phyloP scores from a whole-genome alignment of 2,888 invertebrate genomes.

The Pardosa pseudoannulata region DNA sequence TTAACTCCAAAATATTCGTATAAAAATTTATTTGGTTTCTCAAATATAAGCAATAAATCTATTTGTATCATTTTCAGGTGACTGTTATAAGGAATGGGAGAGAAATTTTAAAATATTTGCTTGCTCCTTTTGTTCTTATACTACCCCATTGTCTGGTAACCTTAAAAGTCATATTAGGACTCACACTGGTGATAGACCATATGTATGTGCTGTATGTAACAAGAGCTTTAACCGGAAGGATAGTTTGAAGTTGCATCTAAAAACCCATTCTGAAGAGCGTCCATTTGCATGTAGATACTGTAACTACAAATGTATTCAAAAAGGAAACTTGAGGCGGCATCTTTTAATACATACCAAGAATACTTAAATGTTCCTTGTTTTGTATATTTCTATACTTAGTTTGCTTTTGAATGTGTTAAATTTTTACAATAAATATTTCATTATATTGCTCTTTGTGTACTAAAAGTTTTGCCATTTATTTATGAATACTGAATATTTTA shows the following conservation, averaged over 20 bases:
- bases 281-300: background rate
- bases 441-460: no score
- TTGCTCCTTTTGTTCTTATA: background rate
- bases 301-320: background rate
- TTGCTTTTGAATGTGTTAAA: no score
- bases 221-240: background rate
- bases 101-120: background rate
- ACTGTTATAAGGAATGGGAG: background rate
- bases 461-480: no score
- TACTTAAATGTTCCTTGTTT: no score
- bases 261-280: conserved; percentile 1
- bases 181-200: conserved; percentile 5
- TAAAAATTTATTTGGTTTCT: no score
- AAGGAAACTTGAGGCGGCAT: background rate
- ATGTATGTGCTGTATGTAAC: background rate
- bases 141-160: background rate
- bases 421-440: no score
- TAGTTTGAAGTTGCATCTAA: background rate
- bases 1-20: no score
- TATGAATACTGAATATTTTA: no score
- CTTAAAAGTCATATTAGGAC: background rate
- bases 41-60: no score
- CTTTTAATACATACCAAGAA: no score
- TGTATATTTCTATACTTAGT: no score
- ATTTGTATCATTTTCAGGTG: background rate